Evolutionary conservation across 1,140 invertebrate genomes (phyloP).

Genomic region (Drosophila persimilis): DNA sequence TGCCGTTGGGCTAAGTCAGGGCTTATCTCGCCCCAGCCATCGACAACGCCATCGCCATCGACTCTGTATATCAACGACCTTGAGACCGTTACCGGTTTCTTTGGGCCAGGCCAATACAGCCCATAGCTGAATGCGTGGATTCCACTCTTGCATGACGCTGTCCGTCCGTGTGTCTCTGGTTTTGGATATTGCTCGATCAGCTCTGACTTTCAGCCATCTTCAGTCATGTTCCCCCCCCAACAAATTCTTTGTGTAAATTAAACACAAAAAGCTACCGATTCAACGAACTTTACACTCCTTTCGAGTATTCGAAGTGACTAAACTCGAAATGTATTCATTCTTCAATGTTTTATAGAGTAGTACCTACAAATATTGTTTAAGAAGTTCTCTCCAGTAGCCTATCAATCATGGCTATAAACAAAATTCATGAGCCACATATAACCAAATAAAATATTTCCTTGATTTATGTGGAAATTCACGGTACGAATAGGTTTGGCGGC

Average conservation of each 20-base stretch:
- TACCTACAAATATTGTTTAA: no score
- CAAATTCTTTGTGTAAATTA: background rate
- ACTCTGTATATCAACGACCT: constrained; percentile 64
- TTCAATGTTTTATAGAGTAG: no score
- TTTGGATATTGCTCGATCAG: background rate
- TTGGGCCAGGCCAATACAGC: constrained; percentile 23
- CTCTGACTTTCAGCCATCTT: constrained; percentile 37
- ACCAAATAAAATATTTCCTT: constrained; percentile 1
- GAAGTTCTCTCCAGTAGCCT: no score
- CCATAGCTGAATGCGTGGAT: constrained; percentile 8
- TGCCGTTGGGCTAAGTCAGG: constrained; percentile 35
- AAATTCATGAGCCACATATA: background rate
- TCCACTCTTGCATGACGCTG: constrained; percentile 26
- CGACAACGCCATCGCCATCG: constrained; percentile 10
- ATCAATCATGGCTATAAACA: no score
- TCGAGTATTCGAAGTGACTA: no score
- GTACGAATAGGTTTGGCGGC: constrained; percentile 4
- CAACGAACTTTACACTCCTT: background rate
- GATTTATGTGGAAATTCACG: constrained; percentile 39
- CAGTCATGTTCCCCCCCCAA: constrained; percentile 33
- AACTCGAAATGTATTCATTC: no score
- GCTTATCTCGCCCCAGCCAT: constrained; percentile 53
- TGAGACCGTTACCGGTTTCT: constrained; percentile 77
- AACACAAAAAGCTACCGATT: no score
- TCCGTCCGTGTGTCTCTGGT: background rate